Evolutionary conservation across 2,888 invertebrate genomes (phyloP), one percentile per base, ranked within the genome.

Genomic region (Trachelus stipa): DNA sequence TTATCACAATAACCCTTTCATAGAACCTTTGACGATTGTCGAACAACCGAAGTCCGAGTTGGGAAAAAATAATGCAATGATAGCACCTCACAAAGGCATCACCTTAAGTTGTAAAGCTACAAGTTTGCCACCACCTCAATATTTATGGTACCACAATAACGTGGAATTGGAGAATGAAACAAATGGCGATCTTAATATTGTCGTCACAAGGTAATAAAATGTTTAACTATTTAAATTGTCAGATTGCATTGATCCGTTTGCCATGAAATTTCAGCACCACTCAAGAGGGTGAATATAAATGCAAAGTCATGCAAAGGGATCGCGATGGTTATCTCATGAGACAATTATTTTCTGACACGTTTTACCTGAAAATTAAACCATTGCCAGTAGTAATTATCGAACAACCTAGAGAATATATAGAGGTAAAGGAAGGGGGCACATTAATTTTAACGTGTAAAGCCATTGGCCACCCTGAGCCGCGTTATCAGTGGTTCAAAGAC

Each of bases 91-190:
- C 1, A 78, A 83, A 12, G 75, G 30, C 15, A 76, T 90, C 37
- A 80, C 68, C 12, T 82, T 91, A 11, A 79, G 76, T 3, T 91
- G 90, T 40, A 80, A 83, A 84, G 91, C 90, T 12, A 75, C 35
- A 3, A 89, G 91, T 23, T 83, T 91, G 75, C 91, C 91, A 76
- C 86, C 87, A 1, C 90, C 91, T 0, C 83, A 56, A 76, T 91
- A 90, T 37, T 73, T 79, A 4, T 91, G 91, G 91, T 89, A 84
- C 40, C 87, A 87, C 15, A 83, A 86, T 68, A 82, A 88, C 79
- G 76, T 75, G 23, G 76, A 81, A 31, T 74, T 91, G 30, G 79
- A 77, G 4, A 78, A 81, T 40, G 84, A 85, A 68, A 85, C 75
- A 2, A 80, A 76, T 11, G 77, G 80, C n/a, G 81, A 87, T 74